A percentile compares a stretch with the other conserved stretches of the same genome.
Evolutionary conservation across 2,888 invertebrate genomes (phyloP).

Genomic region (Monochamus alternatus): DNA sequence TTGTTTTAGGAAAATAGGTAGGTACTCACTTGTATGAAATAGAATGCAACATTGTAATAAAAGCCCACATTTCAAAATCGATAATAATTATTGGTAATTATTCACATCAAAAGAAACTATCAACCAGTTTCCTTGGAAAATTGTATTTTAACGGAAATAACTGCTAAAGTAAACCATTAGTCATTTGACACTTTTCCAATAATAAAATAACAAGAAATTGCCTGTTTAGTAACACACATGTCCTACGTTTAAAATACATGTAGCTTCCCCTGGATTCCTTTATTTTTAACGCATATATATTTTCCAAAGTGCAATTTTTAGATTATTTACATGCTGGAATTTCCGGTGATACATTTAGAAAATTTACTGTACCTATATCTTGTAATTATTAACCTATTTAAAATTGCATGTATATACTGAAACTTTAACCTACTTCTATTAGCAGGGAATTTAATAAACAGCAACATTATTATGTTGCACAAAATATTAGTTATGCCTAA

Average conservation of each 20-base stretch:
- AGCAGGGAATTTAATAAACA: too few species aligned
- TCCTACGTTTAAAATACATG: not conserved
- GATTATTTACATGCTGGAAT: slow-evolving; percentile 20
- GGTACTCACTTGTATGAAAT: too few species aligned
- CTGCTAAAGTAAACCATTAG: slow-evolving; percentile 14
- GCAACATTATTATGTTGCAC: too few species aligned
- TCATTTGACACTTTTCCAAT: slow-evolving; percentile 23
- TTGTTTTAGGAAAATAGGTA: too few species aligned
- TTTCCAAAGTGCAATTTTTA: slow-evolving; percentile 24
- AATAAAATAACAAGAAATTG: slow-evolving; percentile 12
- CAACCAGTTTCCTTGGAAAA: slow-evolving; percentile 11
- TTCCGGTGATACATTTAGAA: slow-evolving; percentile 2
- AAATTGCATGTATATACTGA: not conserved
- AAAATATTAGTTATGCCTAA: too few species aligned
- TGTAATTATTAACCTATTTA: slow-evolving; percentile 5
- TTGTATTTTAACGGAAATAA: not conserved
- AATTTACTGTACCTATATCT: not conserved
- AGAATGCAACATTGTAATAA: too few species aligned
- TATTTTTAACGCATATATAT: slow-evolving; percentile 12
- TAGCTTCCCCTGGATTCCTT: not conserved
- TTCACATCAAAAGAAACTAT: too few species aligned
- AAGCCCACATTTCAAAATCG: not conserved
- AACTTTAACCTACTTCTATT: too few species aligned
- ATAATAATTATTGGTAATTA: too few species aligned
- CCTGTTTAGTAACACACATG: slow-evolving; percentile 16